These are phyloP conservation scores for Chironomus tentans DNA, from an alignment of 2,888 invertebrate species.

Conservation along the genomic window DNA sequence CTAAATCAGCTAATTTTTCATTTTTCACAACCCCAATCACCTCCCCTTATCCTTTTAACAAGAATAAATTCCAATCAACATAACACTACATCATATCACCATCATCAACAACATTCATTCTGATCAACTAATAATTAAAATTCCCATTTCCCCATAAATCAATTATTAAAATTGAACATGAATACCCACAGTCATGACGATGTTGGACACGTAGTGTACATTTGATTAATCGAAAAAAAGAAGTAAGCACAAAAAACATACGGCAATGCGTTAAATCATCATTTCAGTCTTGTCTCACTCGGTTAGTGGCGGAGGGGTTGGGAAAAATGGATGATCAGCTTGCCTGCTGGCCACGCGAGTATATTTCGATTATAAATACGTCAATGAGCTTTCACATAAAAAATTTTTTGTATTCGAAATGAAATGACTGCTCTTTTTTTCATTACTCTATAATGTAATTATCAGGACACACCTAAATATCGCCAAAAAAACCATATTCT, in stretches of 20 bases:
- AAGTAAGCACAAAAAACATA: no score
- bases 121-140: no score
- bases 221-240: slow-evolving; percentile 13
- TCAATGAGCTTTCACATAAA: slow-evolving; percentile 10
- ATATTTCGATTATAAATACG: slow-evolving; percentile 20
- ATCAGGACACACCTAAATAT: slow-evolving; percentile 22
- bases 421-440: not conserved
- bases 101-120: no score
- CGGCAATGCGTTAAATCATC: slow-evolving; percentile 1
- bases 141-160: slow-evolving; percentile 1
- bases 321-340: not conserved
- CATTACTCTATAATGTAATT: slow-evolving; percentile 13
- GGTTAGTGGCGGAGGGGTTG: no score
- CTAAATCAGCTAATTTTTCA: no score
- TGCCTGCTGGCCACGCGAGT: not conserved
- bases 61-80: no score
- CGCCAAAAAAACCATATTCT: slow-evolving; percentile 13
- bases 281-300: not conserved
- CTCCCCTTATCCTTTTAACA: no score
- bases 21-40: no score
- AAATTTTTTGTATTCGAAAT: no score
- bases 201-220: not conserved
- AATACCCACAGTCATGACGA: not conserved
- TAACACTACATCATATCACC: no score
- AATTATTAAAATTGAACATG: slow-evolving; percentile 23